These are phyloP conservation scores for Egretta garzetta DNA, from an alignment of 2,113 vertebrate genomes.

Conservation along the genomic window DNA sequence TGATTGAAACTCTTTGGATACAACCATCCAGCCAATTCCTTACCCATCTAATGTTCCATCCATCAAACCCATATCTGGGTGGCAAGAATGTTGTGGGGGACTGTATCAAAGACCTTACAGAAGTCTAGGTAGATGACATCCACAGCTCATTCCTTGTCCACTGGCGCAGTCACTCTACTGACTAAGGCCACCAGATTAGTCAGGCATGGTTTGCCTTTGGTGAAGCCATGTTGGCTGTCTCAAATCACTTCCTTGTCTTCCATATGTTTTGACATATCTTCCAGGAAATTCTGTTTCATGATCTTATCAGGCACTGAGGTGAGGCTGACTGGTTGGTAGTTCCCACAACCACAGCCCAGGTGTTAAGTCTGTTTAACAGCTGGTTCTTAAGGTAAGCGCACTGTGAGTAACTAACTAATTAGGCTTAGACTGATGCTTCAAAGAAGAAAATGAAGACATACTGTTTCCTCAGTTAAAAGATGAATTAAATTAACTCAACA, in stretches of 20 bases:
- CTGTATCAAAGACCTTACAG: not conserved
- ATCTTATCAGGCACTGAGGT: not conserved
- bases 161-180: not conserved
- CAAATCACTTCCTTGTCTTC: not conserved
- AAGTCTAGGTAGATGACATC: too few relatives aligned
- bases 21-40: not conserved
- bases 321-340: not conserved
- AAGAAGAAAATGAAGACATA: not conserved
- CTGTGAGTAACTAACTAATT: not conserved
- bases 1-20: not conserved
- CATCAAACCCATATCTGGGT: not conserved
- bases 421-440: not conserved
- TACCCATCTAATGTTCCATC: not conserved
- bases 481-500: not conserved
- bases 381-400: not conserved
- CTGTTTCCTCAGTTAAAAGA: not conserved
- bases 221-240: not conserved
- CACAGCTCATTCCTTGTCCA: not conserved
- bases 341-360: not conserved
- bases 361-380: not conserved
- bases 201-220: not conserved
- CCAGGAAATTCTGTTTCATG: not conserved
- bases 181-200: not conserved
- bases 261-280: not conserved
- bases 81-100: not conserved